Base-by-base conservation (phyloP, 2,797 vertebrate genomes). In the Morus bassanus region DNA sequence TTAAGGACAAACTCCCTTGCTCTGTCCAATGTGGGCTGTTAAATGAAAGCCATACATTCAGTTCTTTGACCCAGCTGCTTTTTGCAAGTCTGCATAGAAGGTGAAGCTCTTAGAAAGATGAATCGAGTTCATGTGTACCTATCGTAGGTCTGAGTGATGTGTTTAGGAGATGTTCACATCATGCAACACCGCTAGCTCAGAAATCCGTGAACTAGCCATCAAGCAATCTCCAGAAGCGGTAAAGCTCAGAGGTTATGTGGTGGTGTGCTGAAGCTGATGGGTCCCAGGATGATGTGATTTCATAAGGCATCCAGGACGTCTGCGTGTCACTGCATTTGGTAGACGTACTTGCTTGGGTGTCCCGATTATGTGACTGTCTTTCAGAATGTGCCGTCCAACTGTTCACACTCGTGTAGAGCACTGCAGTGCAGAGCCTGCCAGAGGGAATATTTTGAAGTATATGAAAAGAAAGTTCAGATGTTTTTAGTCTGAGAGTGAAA, bases 401-500 rank as follows among this genome's bases (percentile, higher is more conserved):
- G 0, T 24, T 65, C 18, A 8, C 21, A 6, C 37, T 60, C 1
- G 0, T 28, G 22, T 41, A 24, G 13, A 83, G 89, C 79, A 17
- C 72, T 91, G 57, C 68, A 11, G 45, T 7, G 46, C 78, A 83
- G 61, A 77, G 54, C 48, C 76, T 88, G 79, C 94, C 89, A 80
- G 43, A 41, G 94, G 69, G 69, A 94, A 63, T n/a, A 39, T 85
- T 56, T 60, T 76, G 73, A 84, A 84, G 60, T 19, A 2, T 85
- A 80, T 60, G 87, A 90, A 87, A 94, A 93, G 91, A 91, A 88
- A 96, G 89, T 86, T 94, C 95, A 95, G 95, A 89, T 85, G 94
- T 81, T 97, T 96, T 89, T 31, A 76, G 89, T 89, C 95, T 88
- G 91, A 84, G 94, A 96, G 84, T 86, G 80, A 95, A 97, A 96